phyloP scores from a whole-genome alignment of 2,113 vertebrate species.

The Callorhinus ursinus region DNA sequence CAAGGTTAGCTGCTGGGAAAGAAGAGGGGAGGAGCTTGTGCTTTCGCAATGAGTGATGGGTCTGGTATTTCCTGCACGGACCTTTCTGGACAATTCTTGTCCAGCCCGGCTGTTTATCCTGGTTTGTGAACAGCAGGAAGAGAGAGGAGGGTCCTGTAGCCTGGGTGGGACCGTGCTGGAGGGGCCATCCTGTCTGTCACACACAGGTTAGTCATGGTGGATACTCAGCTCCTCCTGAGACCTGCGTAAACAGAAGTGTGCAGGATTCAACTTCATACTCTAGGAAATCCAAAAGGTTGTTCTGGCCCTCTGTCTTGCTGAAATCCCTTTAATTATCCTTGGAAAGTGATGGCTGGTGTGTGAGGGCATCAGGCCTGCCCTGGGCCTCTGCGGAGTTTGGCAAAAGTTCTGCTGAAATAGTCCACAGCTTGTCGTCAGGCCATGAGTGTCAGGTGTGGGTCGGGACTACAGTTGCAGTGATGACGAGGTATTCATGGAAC shows the following conservation, averaged over 20 bases:
- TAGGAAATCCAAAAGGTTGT: background rate
- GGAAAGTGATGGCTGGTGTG: background rate
- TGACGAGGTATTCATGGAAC: background rate
- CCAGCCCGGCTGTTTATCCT: background rate
- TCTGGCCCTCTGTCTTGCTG: background rate
- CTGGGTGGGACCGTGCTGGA: background rate
- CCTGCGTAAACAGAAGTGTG: background rate
- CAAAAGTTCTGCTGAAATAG: background rate
- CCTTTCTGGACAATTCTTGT: conserved; percentile 22
- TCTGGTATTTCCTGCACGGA: conserved; percentile 45
- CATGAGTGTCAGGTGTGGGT: background rate
- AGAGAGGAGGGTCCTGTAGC: background rate
- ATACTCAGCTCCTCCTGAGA: background rate
- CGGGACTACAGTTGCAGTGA: background rate
- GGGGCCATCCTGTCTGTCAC: background rate
- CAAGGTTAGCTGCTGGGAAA: background rate
- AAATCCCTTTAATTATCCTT: background rate
- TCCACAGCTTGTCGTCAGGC: background rate
- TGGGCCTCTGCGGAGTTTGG: background rate
- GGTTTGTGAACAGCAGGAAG: conserved; percentile 36
- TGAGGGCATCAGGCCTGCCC: background rate
- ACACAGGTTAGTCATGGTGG: background rate
- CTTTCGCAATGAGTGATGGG: background rate
- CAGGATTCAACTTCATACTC: background rate
- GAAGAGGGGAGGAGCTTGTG: background rate